Base-by-base conservation (phyloP, 2,888 invertebrate genomes). In the Leptothorax acervorum region DNA sequence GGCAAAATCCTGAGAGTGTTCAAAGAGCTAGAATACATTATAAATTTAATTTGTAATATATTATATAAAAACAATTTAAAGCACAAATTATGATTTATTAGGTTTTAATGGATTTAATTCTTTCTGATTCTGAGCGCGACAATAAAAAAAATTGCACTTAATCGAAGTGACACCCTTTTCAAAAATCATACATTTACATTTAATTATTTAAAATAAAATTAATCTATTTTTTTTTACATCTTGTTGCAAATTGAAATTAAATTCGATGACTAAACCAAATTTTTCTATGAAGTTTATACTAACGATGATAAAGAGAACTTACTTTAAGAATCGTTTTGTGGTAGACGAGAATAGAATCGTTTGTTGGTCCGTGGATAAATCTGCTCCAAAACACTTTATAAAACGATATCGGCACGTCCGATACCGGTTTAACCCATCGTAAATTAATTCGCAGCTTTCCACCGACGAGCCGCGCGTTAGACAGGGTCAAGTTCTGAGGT, bases 321-420 rank as follows among this genome's bases (percentile, higher is more conserved):
- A 89, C 89, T 60, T 89, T 87, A 0, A 85, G 73, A 55, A 90
- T 74, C 0, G 87, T 88, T 28, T 83, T 86, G 39, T 89, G 89
- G 18, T 88, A 89, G 18, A 89, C 96, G 95, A 97, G 95, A 51
- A 97, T 96, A 0, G 97, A 97, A 93, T 96, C 96, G 2, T 96
- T 96, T 15, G 95, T 95, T 9, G 96, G 95, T 0, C 96, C 97
- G 84, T 96, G 96, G 0, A 97, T 96, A 45, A 97, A 95, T 71
- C 96, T 95, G 86, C 97, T 97, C 97, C 97, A 97, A 92, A 96
- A 97, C 5, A 97, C 96, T 92, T 97, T 97, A 93, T 97, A 97
- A 89, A 96, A 96, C 84, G 96, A 96, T 68, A 97, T 96, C 0
- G 97, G 97, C 63, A 97, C 94, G 93, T 97, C 97, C 0, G 97